phyloP scores from a whole-genome alignment of 2,113 vertebrate genomes.

The Zootoca vivipara region DNA sequence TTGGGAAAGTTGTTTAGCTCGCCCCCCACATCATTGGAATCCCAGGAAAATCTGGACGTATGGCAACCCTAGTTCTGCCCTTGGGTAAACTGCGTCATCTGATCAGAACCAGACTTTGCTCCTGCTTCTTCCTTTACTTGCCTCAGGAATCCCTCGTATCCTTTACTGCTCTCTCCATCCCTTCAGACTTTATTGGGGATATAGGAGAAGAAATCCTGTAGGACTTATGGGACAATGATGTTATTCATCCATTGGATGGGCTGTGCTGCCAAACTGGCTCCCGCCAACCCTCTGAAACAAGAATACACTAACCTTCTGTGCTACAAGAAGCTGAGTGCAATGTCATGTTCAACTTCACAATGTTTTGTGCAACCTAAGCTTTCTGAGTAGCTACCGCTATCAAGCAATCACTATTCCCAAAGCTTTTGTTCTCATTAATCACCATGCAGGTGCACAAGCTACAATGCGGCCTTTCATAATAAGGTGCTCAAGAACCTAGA shows the following conservation, averaged over 20 bases:
- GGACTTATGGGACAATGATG: not conserved
- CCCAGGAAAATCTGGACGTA: too few relatives aligned
- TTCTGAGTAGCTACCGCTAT: constrained; percentile 64
- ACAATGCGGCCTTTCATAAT: constrained; percentile 54
- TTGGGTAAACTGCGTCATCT: not conserved
- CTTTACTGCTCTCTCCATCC: not conserved
- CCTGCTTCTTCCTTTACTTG: not conserved
- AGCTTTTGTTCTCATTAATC: constrained; percentile 61
- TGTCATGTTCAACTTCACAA: constrained; percentile 60
- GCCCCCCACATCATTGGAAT: too few relatives aligned
- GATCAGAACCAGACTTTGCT: not conserved
- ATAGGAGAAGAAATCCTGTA: not conserved
- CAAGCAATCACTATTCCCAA: constrained; percentile 63
- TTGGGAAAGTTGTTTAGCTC: too few relatives aligned
- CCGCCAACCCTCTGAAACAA: not conserved
- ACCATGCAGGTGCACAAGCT: constrained; percentile 56
- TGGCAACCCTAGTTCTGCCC: too few relatives aligned
- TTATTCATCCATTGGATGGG: not conserved
- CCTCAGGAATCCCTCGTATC: not conserved
- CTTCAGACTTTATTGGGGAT: not conserved
- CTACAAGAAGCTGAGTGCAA: constrained; percentile 39
- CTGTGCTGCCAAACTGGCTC: not conserved
- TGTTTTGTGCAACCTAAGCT: constrained; percentile 61
- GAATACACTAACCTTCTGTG: constrained; percentile 1
- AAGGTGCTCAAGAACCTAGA: constrained; percentile 46